A percentile compares a stretch with the other conserved stretches of the same genome.
Evolutionary conservation across 2,888 invertebrate species (phyloP).

Genomic region (Andrena chrysosceles): DNA sequence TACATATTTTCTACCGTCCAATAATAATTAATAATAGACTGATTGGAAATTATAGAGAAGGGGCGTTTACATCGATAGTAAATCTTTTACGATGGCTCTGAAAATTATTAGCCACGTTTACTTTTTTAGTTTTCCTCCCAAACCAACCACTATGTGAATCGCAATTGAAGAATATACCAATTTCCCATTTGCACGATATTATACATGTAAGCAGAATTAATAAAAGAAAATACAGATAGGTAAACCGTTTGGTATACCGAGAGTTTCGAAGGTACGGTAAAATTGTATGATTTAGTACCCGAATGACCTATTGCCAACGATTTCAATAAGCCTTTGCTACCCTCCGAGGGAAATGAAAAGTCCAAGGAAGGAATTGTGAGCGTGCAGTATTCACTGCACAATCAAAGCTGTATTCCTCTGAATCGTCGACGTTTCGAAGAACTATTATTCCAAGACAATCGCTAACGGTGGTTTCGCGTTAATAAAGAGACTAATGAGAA

Average conservation of each 20-base stretch:
- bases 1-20: too few relatives aligned
- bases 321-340: constrained; percentile 18
- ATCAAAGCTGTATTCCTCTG: too few relatives aligned
- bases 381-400: neutral
- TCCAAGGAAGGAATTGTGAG: constrained; percentile 22
- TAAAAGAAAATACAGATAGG: neutral
- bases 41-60: too few relatives aligned
- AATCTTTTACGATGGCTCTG: too few relatives aligned
- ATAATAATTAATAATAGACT: too few relatives aligned
- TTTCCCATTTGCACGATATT: too few relatives aligned
- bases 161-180: too few relatives aligned
- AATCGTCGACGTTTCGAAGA: constrained; percentile 8
- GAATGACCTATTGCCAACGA: constrained; percentile 66
- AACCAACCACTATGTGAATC: too few relatives aligned
- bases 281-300: constrained; percentile 66
- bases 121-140: too few relatives aligned
- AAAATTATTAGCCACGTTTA: too few relatives aligned
- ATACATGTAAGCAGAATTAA: neutral
- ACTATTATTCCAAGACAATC: neutral
- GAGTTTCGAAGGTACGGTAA: neutral
- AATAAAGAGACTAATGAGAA: neutral
- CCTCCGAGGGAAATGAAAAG: constrained; percentile 51
- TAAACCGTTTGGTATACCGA: constrained; percentile 2
- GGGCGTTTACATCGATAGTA: too few relatives aligned
- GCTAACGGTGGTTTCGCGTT: constrained; percentile 22